These are phyloP conservation scores for Burhinus oedicnemus DNA, from an alignment of 2,113 vertebrate species.

Conservation along the genomic window DNA sequence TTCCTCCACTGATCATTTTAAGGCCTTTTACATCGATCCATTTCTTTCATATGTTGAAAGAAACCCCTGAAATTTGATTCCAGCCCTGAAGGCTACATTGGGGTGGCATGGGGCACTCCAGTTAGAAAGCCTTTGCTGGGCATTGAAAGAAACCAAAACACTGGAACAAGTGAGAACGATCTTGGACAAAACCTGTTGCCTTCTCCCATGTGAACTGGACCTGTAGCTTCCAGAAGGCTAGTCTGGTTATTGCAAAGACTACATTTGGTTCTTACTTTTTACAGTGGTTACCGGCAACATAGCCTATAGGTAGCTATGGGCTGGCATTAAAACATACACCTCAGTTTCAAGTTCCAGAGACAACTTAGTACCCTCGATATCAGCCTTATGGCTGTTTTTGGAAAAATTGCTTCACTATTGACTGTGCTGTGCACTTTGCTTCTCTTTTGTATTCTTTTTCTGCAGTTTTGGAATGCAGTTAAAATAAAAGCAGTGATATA, in stretches of 20 bases:
- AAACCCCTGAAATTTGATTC: not conserved
- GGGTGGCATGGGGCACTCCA: too few relatives aligned
- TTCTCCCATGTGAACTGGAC: not conserved
- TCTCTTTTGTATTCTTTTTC: not conserved
- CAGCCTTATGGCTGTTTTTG: not conserved
- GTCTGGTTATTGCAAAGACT: not conserved
- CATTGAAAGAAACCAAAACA: not conserved
- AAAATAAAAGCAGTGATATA: constrained; percentile 6
- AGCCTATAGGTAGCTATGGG: not conserved
- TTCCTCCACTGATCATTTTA: not conserved
- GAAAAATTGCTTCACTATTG: not conserved
- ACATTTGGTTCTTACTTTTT: not conserved
- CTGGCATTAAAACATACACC: not conserved
- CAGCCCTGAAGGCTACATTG: not conserved
- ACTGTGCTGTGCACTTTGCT: not conserved
- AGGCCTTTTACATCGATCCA: not conserved
- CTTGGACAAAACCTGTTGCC: not conserved
- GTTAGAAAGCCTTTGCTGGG: not conserved
- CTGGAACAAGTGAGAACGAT: rapidly evolving
- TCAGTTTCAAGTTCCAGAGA: not conserved
- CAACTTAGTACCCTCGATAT: not conserved
- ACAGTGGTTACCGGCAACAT: not conserved
- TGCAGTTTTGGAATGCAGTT: not conserved
- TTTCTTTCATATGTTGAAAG: not conserved
- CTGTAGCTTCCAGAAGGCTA: not conserved